Percentiles rank a stretch among this genome's conserved stretches.
phyloP scores from a whole-genome alignment of 2,113 vertebrate genomes.

The Podilymbus podiceps region DNA sequence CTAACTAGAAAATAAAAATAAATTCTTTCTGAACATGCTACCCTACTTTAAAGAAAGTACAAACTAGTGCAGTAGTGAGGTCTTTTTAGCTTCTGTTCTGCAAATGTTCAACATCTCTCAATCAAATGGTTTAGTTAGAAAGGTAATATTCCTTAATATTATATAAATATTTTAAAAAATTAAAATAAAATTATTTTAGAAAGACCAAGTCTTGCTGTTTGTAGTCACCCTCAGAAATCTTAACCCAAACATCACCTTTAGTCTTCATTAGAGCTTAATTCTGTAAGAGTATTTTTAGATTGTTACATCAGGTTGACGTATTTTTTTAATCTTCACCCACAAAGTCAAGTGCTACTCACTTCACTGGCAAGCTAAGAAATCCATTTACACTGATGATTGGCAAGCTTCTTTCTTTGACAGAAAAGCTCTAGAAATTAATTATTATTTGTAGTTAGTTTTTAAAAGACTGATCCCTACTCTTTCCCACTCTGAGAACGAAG shows the following conservation, averaged over 20 bases:
- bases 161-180: no score
- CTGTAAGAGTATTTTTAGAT: neutral
- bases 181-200: neutral
- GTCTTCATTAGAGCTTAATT: neutral
- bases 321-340: neutral
- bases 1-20: neutral
- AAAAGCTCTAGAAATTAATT: neutral
- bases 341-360: neutral
- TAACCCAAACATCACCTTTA: neutral
- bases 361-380: neutral
- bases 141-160: neutral
- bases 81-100: neutral
- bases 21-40: neutral
- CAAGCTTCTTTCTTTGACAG: neutral
- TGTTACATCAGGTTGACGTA: neutral
- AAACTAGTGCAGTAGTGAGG: neutral
- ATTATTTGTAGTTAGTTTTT: neutral
- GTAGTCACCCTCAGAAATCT: neutral
- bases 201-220: neutral
- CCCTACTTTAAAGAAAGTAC: neutral
- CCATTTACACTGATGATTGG: neutral
- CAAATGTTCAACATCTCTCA: fast-evolving
- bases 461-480: neutral
- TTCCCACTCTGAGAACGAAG: neutral
- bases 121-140: neutral